Conservation (phyloP, 2,888 invertebrate species). For the Pseudococcus longispinus region DNA sequence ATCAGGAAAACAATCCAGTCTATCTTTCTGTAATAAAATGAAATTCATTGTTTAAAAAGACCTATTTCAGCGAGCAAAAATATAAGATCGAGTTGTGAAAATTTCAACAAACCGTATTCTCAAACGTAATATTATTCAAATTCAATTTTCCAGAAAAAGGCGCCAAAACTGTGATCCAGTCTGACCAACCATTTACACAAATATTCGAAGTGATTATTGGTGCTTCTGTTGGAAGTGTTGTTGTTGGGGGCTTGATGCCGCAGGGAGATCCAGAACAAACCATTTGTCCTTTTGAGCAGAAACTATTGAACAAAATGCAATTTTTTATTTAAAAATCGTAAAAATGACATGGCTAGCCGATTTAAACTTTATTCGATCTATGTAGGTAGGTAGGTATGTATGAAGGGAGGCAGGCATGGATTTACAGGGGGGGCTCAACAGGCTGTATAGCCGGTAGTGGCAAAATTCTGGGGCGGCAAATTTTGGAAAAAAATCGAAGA, state of each 20-base stretch:
- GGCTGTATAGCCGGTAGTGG: no score
- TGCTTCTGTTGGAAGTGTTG: conserved; percentile 60
- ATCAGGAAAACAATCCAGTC: conserved; percentile 66
- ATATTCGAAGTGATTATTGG: not conserved
- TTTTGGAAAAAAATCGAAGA: no score
- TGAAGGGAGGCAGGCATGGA: no score
- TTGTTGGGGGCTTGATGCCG: conserved; percentile 59
- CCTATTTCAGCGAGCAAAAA: not conserved
- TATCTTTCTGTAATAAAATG: not conserved
- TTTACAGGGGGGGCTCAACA: no score
- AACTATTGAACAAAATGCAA: conserved; percentile 60
- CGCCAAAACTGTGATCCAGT: conserved; percentile 78
- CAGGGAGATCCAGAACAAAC: conserved; percentile 79
- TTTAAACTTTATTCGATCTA: no score
- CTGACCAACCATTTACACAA: conserved; percentile 62
- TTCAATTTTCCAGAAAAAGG: conserved; percentile 65
- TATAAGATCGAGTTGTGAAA: not conserved
- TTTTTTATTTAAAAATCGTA: no score
- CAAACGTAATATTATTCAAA: not conserved
- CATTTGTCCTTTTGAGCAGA: conserved; percentile 74
- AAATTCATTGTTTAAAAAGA: not conserved
- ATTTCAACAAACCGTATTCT: conserved; percentile 12
- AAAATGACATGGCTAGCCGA: no score
- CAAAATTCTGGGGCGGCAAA: no score
- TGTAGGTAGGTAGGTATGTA: no score